Base-by-base conservation (phyloP, 1,140 invertebrate species). In the Drosophila burlai region DNA sequence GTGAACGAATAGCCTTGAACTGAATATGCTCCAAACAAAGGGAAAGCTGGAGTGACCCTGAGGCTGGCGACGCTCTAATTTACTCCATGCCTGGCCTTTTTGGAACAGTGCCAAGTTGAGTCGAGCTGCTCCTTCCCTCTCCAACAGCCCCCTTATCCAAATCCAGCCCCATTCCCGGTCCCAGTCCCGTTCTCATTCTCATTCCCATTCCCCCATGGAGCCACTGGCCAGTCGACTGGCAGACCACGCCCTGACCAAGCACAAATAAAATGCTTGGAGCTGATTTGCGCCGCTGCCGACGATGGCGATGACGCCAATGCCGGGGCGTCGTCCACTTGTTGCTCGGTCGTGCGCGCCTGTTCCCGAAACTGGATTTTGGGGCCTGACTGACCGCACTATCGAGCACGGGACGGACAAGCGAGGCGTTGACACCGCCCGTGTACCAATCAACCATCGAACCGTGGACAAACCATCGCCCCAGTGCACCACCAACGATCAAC, bases 321-420 rank as follows among this genome's bases (percentile, higher is more conserved):
- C 58, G 68, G 66, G 49, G 69, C 50, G 54, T 21, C 46, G 55
- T 62, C 52, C 54, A 82, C 85, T 75, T 71, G 80, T 75, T 91
- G 69, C 59, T 11, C 21, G 31, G 18, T 84, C 68, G 82, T 92
- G 91, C 63, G 89, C 82, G 84, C 91, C 91, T 92, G 91, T 89
- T 92, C 80, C 57, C 76, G 67, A 89, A 91, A 92, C 91, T 91
- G 87, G 91, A 92, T 92, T 92, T 92, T 92, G 91, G 90, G 91
- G 87, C 83, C 87, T 83, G 91, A 92, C 91, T 92, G 91, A 92
- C 91, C 91, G 91, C 91, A 92, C 84, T 85, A 82, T 73, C 75
- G 63, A 68, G 64, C 69, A 76, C 85, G 75, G 85, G 85, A 90
- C 85, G 86, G 85, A 90, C 85, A 89, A 72, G 71, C 81, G 42